Evolutionary conservation across 2,888 invertebrate genomes (phyloP), one percentile per base, ranked within the genome.

Genomic region (Leuctra nigra): DNA sequence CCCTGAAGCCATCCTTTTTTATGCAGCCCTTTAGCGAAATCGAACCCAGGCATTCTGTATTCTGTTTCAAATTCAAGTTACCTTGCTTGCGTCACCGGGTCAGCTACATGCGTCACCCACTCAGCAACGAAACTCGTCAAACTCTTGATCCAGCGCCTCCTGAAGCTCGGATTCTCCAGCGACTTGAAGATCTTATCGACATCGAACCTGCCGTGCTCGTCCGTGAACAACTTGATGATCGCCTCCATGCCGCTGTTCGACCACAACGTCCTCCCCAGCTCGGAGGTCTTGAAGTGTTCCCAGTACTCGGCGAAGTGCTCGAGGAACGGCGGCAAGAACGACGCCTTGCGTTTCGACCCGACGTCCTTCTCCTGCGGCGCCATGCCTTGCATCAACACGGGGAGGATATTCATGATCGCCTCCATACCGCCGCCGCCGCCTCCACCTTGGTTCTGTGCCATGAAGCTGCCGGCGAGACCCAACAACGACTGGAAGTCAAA

Each of bases 271-370:
- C 81, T 83, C 0, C 88, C 89, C 16, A 90, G 73, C 61, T 90
- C 88, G 0, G 90, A 89, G 67, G 85, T 84, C 25, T 85, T 78
- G 66, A 90, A 87, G 60, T 87, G 79, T 62, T 90, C 88, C 82
- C 88, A 87, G 65, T 86, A 78, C 1, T 89, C 72, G 68, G 89
- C 88, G 1, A 81, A 68, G 62, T 84, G 79, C 64, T 83, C 84
- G 69, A 82, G 67, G 70, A 85, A 66, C 58, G 85, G 89, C 0
- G 89, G 89, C 61, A 90, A 70, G 63, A 84, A 81, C 69, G 83
- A 82, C 69, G 83, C 47, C 54, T 44, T 6, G 23, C 48, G 23
- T 25, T 46, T 18, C 24, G 23, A 2, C 25, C 18, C 18, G 2
- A 14, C 4, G 41, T 52, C 39, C 33, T 38, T 23, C 14, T 25